A percentile compares a stretch with the other conserved stretches of the same genome.
Conservation (phyloP, 2,113 vertebrate species). For the Chitala chitala region DNA sequence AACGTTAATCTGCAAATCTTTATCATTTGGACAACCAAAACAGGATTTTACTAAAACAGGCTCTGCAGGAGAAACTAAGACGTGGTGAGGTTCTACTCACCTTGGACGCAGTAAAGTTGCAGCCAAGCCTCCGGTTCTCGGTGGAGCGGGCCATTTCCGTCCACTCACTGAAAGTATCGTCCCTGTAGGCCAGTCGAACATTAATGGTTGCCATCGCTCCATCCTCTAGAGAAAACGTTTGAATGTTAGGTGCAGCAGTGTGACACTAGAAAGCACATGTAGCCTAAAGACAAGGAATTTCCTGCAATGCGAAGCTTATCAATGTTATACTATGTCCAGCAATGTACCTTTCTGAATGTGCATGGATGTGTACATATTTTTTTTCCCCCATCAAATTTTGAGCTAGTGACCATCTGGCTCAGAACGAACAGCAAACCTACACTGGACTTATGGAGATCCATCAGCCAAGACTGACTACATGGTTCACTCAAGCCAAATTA, state of each 20-base stretch:
- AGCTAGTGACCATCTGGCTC: too few species aligned
- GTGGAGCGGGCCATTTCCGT: conserved; percentile 81
- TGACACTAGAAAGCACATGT: neutral
- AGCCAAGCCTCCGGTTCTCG: conserved; percentile 85
- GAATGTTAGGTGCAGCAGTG: neutral
- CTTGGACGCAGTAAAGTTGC: conserved; percentile 77
- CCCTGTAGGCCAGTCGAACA: conserved; percentile 82
- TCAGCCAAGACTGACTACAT: too few species aligned
- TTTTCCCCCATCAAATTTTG: neutral
- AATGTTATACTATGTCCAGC: neutral
- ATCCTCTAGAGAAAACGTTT: conserved; percentile 59
- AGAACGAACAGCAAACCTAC: too few species aligned
- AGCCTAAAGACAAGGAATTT: neutral
- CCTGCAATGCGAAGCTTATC: neutral
- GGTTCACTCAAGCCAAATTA: too few species aligned
- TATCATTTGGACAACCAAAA: neutral
- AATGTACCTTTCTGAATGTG: neutral
- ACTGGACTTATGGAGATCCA: too few species aligned
- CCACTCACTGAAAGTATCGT: conserved; percentile 74
- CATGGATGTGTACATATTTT: neutral
- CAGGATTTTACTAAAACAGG: neutral
- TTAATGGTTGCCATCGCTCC: conserved; percentile 79
- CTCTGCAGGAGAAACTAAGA: neutral
- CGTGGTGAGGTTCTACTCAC: conserved; percentile 60
- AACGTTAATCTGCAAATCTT: too few species aligned